These are phyloP conservation scores for Apodemia duryi DNA, from an alignment of 2,888 invertebrate species.

Conservation along the genomic window DNA sequence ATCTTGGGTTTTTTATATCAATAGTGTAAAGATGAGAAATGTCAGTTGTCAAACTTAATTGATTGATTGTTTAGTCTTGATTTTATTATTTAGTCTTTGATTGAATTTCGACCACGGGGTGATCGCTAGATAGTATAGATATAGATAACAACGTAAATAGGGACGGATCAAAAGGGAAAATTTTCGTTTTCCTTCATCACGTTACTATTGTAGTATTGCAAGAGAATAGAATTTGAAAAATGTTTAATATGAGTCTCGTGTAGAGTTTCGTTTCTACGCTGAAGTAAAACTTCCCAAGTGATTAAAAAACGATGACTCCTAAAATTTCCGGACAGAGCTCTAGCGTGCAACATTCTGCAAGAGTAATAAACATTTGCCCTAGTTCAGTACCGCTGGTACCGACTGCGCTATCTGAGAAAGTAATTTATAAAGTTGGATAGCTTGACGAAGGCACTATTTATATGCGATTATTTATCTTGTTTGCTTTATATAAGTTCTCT, in stretches of 20 bases:
- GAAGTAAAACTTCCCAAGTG: neutral
- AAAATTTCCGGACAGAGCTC: slow-evolving; percentile 6
- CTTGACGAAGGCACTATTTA: slow-evolving; percentile 54
- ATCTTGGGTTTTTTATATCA: too few species aligned
- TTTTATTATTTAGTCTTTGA: too few species aligned
- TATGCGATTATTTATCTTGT: neutral
- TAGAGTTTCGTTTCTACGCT: neutral
- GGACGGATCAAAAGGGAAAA: too few species aligned
- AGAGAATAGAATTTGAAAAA: neutral
- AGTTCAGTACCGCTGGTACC: slow-evolving; percentile 30
- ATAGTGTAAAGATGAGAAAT: too few species aligned
- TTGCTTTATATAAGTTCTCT: too few species aligned
- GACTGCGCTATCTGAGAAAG: slow-evolving; percentile 60
- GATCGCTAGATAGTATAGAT: too few species aligned
- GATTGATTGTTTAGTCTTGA: too few species aligned
- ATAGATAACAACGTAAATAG: too few species aligned
- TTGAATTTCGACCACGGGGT: too few species aligned
- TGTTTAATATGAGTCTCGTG: neutral
- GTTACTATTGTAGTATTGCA: too few species aligned
- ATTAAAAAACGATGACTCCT: slow-evolving; percentile 8
- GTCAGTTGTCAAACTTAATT: too few species aligned
- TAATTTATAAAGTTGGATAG: slow-evolving; percentile 70
- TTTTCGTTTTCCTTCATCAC: too few species aligned
- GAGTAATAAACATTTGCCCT: slow-evolving; percentile 20
- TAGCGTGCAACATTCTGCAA: slow-evolving; percentile 19